Evolutionary conservation across 1,140 invertebrate species (phyloP).

Genomic region (Drosophila repleta): DNA sequence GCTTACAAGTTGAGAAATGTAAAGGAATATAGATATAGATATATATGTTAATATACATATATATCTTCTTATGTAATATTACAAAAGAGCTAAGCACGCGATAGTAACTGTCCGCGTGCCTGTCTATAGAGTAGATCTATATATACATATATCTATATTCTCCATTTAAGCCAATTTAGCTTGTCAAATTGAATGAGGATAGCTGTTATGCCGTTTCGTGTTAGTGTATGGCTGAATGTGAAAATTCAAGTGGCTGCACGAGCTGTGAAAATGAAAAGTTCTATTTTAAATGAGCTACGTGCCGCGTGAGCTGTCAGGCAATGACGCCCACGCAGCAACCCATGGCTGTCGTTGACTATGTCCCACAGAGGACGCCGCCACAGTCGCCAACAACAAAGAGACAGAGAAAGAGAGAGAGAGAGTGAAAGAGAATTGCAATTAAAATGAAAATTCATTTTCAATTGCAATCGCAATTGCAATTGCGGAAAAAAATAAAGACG

Average conservation of each 20-base stretch:
- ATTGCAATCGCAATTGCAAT: constrained; percentile 9
- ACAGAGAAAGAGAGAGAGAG: neutral
- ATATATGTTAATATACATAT: too few species aligned
- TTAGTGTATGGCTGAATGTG: constrained; percentile 27
- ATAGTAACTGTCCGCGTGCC: too few species aligned
- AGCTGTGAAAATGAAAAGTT: constrained; percentile 38
- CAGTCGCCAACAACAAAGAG: neutral
- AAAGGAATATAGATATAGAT: too few species aligned
- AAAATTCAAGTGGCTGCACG: constrained; percentile 37
- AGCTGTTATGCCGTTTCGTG: neutral
- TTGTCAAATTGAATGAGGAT: too few species aligned
- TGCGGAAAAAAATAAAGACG: constrained; percentile 44
- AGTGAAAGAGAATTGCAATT: constrained; percentile 25
- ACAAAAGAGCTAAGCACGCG: too few species aligned
- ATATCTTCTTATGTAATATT: too few species aligned
- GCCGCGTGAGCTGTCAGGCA: constrained; percentile 36
- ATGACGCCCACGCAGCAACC: constrained; percentile 22
- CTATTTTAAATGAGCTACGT: constrained; percentile 43
- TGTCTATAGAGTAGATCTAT: too few species aligned
- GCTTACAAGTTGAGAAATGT: too few species aligned
- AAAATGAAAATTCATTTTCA: constrained; percentile 36
- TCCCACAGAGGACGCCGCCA: constrained; percentile 3
- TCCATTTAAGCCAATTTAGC: too few species aligned
- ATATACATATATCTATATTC: too few species aligned
- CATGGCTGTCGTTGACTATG: neutral